Evolutionary conservation across 2,888 invertebrate genomes (phyloP).

Genomic region (Eumerus sabulonum): DNA sequence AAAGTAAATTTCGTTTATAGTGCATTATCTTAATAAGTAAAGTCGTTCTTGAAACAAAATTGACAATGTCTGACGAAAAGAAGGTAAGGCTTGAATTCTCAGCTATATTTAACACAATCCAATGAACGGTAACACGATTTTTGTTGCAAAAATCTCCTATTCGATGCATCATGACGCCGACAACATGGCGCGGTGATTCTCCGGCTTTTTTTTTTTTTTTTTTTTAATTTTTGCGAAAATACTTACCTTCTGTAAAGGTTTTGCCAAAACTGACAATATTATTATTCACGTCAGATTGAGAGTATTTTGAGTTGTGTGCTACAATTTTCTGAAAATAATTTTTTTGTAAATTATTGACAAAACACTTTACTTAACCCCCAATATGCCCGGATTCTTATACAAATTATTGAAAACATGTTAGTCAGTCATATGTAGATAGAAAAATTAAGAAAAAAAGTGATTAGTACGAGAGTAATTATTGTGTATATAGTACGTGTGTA

Average conservation of each 20-base stretch:
- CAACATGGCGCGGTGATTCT: conserved; percentile 72
- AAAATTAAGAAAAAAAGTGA: too few relatives aligned
- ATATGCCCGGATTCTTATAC: too few relatives aligned
- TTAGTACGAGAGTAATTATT: too few relatives aligned
- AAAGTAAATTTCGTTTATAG: conserved; percentile 53
- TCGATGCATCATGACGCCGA: conserved; percentile 71
- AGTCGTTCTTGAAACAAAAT: conserved; percentile 63
- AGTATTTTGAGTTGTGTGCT: too few relatives aligned
- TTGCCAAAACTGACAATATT: too few relatives aligned
- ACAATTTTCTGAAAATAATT: too few relatives aligned
- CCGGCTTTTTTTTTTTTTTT: conserved; percentile 61
- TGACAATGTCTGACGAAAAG: conserved; percentile 74
- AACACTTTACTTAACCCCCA: too few relatives aligned
- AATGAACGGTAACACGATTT: conserved; percentile 11
- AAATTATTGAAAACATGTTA: too few relatives aligned
- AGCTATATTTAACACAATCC: conserved; percentile 6
- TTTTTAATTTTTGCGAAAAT: conserved; percentile 28
- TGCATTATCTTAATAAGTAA: conserved; percentile 60
- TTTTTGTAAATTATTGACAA: too few relatives aligned
- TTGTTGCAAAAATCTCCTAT: conserved; percentile 44
- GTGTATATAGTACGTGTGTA: too few relatives aligned
- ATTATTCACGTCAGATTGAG: too few relatives aligned
- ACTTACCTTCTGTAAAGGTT: background rate
- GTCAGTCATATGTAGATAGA: too few relatives aligned
- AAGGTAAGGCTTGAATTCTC: conserved; percentile 71